Evolutionary conservation across 2,888 invertebrate species (phyloP), one percentile per base, ranked within the genome.

Genomic region (Synanthedon andrenaeformis): DNA sequence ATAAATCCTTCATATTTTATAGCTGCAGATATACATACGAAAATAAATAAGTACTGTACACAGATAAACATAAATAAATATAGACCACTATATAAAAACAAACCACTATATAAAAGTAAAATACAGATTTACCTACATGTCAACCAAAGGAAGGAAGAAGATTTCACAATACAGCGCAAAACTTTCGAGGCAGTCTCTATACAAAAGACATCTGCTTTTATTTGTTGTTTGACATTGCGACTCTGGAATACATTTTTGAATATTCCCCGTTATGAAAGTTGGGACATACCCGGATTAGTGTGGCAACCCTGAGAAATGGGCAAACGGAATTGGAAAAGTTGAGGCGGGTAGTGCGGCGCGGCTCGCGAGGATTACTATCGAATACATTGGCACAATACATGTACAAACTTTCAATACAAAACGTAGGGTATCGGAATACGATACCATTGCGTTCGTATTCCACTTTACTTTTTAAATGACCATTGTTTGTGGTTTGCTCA

Each of bases 291-390:
- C 64, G 71, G 73, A 74, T 75, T 76, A 76, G 72, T 71, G 66
- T 68, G 66, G 70, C 70, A 72, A 69, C 72, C 69, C 72, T 75
- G 75, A 76, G 74, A 73, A 78, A 74, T 74, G 70, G 72, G 64
- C 62, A 72, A 69, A 63, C 63, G 72, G 77, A 81, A 81, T 81
- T 81, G 81, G 79, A 79, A 82, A 82, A 82, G 79, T 82, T 82
- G 73, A 65, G 66, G 69, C 67, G 65, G 60, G 59, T 66, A 13
- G 48, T 41, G 28, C 42, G 10, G 51, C 49, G 45, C 52, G 49
- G 52, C 45, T 53, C 53, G 66, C 69, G 63, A 66, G 79, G 79
- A 79, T 79, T 80, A 78, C 74, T 62, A 51, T 28, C 41, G 49
- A 12, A 48, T 49, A 53, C 53, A 53, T 23, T 19, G 51, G 45